These are phyloP conservation scores for Elgonia sp. DNA, from an alignment of 2,888 invertebrate species.

Conservation along the genomic window DNA sequence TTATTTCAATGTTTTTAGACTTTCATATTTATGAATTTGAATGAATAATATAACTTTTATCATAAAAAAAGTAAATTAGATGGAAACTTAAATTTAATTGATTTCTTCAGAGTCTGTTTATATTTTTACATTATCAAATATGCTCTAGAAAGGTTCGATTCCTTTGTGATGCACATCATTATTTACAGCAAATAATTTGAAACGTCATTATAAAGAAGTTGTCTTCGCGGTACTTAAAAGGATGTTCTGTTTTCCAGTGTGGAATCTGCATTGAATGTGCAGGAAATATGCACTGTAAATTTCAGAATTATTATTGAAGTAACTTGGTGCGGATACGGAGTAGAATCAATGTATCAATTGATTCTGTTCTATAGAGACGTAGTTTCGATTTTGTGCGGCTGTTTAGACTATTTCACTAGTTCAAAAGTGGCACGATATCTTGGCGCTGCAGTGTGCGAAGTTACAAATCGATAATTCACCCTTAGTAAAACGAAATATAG, in stretches of 20 bases:
- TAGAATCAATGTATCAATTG: slow-evolving; percentile 65
- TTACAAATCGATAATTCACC: slow-evolving; percentile 57
- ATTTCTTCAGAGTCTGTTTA: too few species aligned
- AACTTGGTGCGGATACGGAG: slow-evolving; percentile 19
- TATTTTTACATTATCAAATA: too few species aligned
- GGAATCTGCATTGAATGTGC: neutral
- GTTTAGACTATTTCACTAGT: slow-evolving; percentile 66
- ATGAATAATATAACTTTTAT: too few species aligned
- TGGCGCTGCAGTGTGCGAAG: slow-evolving; percentile 18
- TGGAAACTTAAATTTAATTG: too few species aligned
- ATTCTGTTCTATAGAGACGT: slow-evolving; percentile 42
- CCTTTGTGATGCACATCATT: too few species aligned
- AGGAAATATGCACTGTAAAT: slow-evolving; percentile 12
- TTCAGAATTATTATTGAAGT: slow-evolving; percentile 53
- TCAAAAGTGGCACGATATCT: slow-evolving; percentile 66
- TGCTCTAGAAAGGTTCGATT: too few species aligned
- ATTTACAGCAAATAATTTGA: too few species aligned
- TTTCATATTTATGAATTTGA: too few species aligned
- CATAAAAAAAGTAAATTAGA: too few species aligned
- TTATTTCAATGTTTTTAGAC: too few species aligned
- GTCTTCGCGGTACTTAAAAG: too few species aligned
- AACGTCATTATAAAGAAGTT: too few species aligned
- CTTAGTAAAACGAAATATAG: slow-evolving; percentile 38
- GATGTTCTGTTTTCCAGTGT: neutral
- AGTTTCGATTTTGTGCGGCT: slow-evolving; percentile 63